A percentile compares a stretch with the other conserved stretches of the same genome.
Evolutionary conservation across 2,113 vertebrate genomes (phyloP).

Genomic region (Hemibagrus wyckioides): DNA sequence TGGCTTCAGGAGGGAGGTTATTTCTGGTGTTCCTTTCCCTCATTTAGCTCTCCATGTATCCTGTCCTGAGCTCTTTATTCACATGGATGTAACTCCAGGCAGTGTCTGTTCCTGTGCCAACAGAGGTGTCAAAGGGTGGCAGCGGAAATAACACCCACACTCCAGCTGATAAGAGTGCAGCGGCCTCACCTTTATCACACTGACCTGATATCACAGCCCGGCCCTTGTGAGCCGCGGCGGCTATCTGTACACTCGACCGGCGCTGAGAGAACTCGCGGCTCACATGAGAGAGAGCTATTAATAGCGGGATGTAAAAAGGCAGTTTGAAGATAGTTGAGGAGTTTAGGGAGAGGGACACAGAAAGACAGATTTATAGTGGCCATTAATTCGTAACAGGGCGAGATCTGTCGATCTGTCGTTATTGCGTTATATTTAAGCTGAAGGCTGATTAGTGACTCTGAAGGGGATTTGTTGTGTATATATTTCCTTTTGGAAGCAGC

Average conservation of each 20-base stretch:
- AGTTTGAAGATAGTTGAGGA: conserved; percentile 1
- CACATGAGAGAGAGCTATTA: conserved; percentile 19
- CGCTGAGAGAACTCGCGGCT: neutral
- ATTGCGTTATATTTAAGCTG: neutral
- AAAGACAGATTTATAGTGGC: conserved; percentile 5
- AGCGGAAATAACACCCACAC: conserved; percentile 66
- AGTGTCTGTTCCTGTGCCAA: conserved; percentile 57
- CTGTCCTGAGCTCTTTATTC: conserved; percentile 55
- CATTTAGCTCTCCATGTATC: conserved; percentile 35
- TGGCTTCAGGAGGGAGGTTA: conserved; percentile 10
- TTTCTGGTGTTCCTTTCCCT: conserved; percentile 36
- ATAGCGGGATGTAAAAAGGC: conserved; percentile 2
- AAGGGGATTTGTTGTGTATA: neutral
- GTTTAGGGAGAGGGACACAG: neutral
- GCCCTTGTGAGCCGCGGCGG: neutral
- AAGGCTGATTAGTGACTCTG: neutral
- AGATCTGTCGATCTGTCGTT: neutral
- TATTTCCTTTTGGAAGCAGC: neutral
- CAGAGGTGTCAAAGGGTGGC: conserved; percentile 54
- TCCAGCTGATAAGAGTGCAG: conserved; percentile 62
- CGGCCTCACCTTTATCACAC: conserved; percentile 51
- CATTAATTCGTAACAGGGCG: neutral
- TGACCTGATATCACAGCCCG: conserved; percentile 21
- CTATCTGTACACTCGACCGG: conserved; percentile 13
- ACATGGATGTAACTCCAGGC: conserved; percentile 41